Evolutionary conservation across 1,140 invertebrate species (phyloP).

Genomic region (Dreissena polymorpha): DNA sequence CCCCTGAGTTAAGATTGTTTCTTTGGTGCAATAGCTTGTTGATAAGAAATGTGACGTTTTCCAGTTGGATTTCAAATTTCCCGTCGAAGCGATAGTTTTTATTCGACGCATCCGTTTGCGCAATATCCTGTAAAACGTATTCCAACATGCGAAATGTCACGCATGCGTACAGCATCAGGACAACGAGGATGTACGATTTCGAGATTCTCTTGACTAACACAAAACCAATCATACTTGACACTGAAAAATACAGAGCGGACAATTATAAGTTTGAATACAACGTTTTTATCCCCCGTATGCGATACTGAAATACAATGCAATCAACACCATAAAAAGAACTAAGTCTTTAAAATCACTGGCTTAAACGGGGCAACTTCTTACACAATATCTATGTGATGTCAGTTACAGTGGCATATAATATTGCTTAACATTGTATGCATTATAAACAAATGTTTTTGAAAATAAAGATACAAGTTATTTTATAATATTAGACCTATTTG

Average conservation of each 20-base stretch:
- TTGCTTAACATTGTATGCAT: too few species aligned
- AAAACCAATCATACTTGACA: conserved; percentile 20
- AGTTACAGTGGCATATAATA: too few species aligned
- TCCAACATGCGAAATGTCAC: conserved; percentile 41
- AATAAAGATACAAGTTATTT: too few species aligned
- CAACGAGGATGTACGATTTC: conserved; percentile 33
- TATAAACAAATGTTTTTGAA: too few species aligned
- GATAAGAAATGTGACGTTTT: background rate
- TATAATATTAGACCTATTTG: too few species aligned
- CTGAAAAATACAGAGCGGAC: too few species aligned
- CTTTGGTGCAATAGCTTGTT: conserved; percentile 4
- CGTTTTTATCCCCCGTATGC: too few species aligned
- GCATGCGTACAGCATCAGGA: conserved; percentile 31
- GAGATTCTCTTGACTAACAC: background rate
- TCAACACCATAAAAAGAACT: too few species aligned
- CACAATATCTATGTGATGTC: too few species aligned
- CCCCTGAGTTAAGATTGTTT: background rate
- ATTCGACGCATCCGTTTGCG: background rate
- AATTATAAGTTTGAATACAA: too few species aligned
- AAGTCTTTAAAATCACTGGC: conserved; percentile 7
- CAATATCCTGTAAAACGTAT: background rate
- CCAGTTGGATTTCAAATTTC: conserved; percentile 2
- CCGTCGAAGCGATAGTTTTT: conserved; percentile 11
- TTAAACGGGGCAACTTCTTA: too few species aligned
- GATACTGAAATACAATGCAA: too few species aligned